Base-by-base conservation (phyloP, 2,797 vertebrate species). In the Sebastes elongatus region DNA sequence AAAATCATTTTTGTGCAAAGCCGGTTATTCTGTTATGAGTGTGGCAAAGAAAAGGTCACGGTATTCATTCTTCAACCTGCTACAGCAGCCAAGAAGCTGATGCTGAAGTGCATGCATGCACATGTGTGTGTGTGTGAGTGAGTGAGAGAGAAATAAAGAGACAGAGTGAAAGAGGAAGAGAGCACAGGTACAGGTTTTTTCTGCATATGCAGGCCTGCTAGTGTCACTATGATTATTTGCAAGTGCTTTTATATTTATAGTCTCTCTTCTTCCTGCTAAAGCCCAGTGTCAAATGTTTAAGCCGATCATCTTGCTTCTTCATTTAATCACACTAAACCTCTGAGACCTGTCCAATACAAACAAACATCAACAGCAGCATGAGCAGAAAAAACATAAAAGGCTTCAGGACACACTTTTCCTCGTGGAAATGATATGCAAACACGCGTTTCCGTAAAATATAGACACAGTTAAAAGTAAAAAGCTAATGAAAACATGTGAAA, bases 11-110 rank as follows among this genome's bases (percentile, higher is more conserved):
- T 62, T 2, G 18, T 14, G 74, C 32, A 74, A 52, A 71, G 56
- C 4, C 1, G 4, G 20, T 74, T 76, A 74, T 74, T 84, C 57
- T 72, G 60, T 52, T 74, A 27, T 22, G 65, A 66, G 32, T 18
- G 38, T 42, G 63, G 81, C 61, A 79, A 68, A 63, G 70, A 61
- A 84, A 82, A 91, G 85, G 85, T 89, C 74, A 65, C 14, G 2
- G 57, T 63, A 38, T 67, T 86, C 71, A 57, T 56, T 74, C 64
- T 60, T 25, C 33, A 53, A 28, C 53, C 46, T 60, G 55, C 69
- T 32, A 27, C 56, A 28, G 65, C 62, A 71, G 74, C 69, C 46
- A 38, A 56, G 66, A 72, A 59, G 38, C 32, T 38, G 60, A 69
- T 56, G 60, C 49, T 55, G 5, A 68, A 38, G 71, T 69, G 22